These are phyloP conservation scores for Heliconius melpomene DNA, from an alignment of 1,140 invertebrate species.

Conservation along the genomic window DNA sequence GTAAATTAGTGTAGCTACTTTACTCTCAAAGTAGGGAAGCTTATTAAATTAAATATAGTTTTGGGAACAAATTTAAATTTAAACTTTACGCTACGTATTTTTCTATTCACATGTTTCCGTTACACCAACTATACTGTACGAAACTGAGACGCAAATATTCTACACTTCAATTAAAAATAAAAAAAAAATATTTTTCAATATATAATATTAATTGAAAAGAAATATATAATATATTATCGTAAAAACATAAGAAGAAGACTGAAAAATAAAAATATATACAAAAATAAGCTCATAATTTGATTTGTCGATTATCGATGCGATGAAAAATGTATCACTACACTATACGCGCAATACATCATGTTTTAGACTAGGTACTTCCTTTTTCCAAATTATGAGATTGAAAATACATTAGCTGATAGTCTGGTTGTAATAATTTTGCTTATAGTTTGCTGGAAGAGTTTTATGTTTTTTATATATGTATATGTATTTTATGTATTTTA, in stretches of 20 bases:
- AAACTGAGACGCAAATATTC: not conserved
- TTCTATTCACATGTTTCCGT: not conserved
- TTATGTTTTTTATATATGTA: not conserved
- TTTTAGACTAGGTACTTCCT: conserved; percentile 3
- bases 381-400: conserved; percentile 25
- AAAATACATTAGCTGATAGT: conserved; percentile 26
- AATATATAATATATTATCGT: too few relatives aligned
- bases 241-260: too few relatives aligned
- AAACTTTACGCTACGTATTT: not conserved
- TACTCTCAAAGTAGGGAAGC: too few relatives aligned
- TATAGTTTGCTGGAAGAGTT: not conserved
- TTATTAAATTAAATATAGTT: not conserved
- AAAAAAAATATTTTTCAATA: too few relatives aligned
- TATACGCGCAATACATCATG: not conserved
- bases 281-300: too few relatives aligned
- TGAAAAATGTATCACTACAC: not conserved
- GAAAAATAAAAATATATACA: too few relatives aligned
- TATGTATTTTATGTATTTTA: not conserved
- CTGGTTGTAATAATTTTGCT: not conserved
- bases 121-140: not conserved
- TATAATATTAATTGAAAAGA: too few relatives aligned
- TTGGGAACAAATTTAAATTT: not conserved
- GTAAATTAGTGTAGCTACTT: not conserved
- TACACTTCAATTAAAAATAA: too few relatives aligned
- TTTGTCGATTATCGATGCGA: too few relatives aligned